Conservation (phyloP, 1,140 invertebrate species). For the Drosophila santomea region DNA sequence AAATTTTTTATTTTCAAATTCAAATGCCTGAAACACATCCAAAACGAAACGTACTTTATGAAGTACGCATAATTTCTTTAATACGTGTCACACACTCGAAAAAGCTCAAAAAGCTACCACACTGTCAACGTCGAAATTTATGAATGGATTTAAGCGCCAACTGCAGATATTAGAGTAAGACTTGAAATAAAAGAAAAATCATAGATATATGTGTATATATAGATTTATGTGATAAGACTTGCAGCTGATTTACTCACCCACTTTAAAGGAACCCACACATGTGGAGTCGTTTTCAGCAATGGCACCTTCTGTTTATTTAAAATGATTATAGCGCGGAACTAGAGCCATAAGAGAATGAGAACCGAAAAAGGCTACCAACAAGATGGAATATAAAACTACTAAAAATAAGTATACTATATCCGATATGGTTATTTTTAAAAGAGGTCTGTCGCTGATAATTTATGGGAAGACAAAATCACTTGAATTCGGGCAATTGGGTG, state of each 20-base stretch:
- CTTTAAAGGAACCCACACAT: slow-evolving; percentile 75
- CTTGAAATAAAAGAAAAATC: slow-evolving; percentile 34
- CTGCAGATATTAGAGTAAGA: slow-evolving; percentile 3
- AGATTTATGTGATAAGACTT: slow-evolving; percentile 20
- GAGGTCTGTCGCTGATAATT: slow-evolving; percentile 15
- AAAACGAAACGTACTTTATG: slow-evolving; percentile 4
- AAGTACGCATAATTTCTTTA: slow-evolving; percentile 29
- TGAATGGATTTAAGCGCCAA: slow-evolving; percentile 57
- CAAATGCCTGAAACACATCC: neutral
- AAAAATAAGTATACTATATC: slow-evolving; percentile 20
- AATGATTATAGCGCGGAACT: neutral
- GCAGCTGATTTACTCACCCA: slow-evolving; percentile 67
- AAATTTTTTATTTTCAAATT: neutral
- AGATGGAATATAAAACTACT: slow-evolving; percentile 5
- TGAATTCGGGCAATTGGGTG: slow-evolving; percentile 8
- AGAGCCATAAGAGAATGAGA: slow-evolving; percentile 5
- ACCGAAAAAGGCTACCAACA: neutral
- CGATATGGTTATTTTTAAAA: slow-evolving; percentile 16
- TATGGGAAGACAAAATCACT: slow-evolving; percentile 30
- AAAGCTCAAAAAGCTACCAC: slow-evolving; percentile 29
- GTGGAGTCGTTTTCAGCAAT: slow-evolving; percentile 64
- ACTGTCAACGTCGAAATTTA: slow-evolving; percentile 68
- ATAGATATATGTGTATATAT: slow-evolving; percentile 13
- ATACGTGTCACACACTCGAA: slow-evolving; percentile 53
- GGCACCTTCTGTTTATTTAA: slow-evolving; percentile 45